Evolutionary conservation across 2,797 vertebrate genomes (phyloP), one percentile per base, ranked within the genome.

Genomic region (Poeciliopsis paucimaculata): DNA sequence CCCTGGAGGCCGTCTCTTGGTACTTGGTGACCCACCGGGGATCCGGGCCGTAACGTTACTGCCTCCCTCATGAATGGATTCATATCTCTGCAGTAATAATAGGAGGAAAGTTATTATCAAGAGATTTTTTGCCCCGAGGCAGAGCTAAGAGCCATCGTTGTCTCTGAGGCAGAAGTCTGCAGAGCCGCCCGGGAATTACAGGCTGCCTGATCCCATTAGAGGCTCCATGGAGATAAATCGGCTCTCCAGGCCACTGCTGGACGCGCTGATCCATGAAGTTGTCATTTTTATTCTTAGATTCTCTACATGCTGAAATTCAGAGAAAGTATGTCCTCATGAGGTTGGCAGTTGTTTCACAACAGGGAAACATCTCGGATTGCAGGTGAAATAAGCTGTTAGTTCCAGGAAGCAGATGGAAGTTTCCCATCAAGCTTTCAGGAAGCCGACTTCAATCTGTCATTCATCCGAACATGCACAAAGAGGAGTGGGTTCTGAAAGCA

Each of bases 141-240:
- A 39, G 41, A 20, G 72, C 72, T 20, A 12, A 39, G 41, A 20
- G 72, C 72, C 46, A 12, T 34, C 72, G 20, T 6, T 46, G 45
- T 47, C 71, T 4, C 36, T 13, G 51, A 16, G 34, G 49, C 23
- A 41, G 73, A 43, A 41, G 39, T 75, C 53, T 57, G 73, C 34
- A 15, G 34, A 39, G 26, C 41, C 76, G 16, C 76, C 84, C 71
- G 83, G 83, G 82, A 86, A 53, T 23, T 57, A 2, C 12, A 13
- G 46, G 51, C 86, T 81, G 81, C 77, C 77, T 51, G 64, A 36
- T 76, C 9, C 60, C 73, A 79, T 88, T 75, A 87, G 39, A 78
- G 43, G 36, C 62, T 28, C 9, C 0, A 11, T 8, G 5, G 78
- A 76, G 76, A 80, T 1, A 34, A 47, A 49, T 66, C 64, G 64